Percentiles rank a stretch among this genome's conserved stretches.
phyloP scores from a whole-genome alignment of 2,797 vertebrate genomes.

The Cercopithecus diana region DNA sequence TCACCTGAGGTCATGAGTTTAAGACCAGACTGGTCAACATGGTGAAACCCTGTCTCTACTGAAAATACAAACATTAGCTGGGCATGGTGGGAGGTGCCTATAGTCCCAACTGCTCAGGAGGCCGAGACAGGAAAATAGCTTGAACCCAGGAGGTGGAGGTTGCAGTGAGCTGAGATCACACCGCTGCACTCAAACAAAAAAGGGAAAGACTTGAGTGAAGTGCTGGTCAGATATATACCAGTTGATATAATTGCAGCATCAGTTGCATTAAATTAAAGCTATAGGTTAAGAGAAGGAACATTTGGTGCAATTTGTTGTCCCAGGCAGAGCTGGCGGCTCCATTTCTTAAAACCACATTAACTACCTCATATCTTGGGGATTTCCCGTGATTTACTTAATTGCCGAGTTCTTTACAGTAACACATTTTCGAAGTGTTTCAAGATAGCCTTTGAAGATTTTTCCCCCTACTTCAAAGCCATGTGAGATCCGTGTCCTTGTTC shows the following conservation, averaged over 20 bases:
- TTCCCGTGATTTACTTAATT: constrained; percentile 13
- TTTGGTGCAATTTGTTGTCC: background rate
- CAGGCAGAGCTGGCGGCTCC: background rate
- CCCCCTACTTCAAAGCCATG: background rate
- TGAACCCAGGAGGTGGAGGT: too few species aligned
- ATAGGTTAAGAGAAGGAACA: background rate
- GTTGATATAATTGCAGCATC: background rate
- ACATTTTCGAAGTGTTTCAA: background rate
- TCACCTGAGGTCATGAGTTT: too few species aligned
- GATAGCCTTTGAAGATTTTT: background rate
- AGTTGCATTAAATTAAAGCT: background rate
- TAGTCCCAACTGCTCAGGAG: too few species aligned
- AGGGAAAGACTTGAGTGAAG: background rate
- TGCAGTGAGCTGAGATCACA: too few species aligned
- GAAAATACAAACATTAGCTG: too few species aligned
- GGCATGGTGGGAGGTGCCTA: too few species aligned
- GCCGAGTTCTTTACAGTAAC: constrained; percentile 19
- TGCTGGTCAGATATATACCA: background rate
- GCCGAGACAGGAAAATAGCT: too few species aligned
- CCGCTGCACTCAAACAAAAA: background rate
- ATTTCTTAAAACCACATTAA: constrained; percentile 36
- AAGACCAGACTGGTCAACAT: too few species aligned
- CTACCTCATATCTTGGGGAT: constrained; percentile 14
- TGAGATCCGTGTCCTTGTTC: background rate
- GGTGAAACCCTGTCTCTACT: too few species aligned